Evolutionary conservation across 2,888 invertebrate genomes (phyloP).

Genomic region (Dysmachus trigonus): DNA sequence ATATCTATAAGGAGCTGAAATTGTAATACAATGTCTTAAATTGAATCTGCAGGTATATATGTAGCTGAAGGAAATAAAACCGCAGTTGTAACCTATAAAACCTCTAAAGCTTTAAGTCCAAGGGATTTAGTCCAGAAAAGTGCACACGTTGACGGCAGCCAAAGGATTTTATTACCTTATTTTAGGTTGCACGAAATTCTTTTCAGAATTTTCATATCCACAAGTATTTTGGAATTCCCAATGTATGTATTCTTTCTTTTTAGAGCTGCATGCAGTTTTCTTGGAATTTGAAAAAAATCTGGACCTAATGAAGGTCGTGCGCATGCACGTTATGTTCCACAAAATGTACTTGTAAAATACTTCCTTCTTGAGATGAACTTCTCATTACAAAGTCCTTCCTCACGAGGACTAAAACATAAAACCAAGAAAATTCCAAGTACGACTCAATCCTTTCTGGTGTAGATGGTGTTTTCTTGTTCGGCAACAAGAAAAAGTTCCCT

Average conservation of each 20-base stretch:
- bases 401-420: not conserved
- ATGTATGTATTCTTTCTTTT: not conserved
- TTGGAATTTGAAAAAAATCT: not conserved
- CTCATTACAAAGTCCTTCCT: not conserved
- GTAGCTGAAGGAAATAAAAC: not conserved
- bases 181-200: not conserved
- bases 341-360: not conserved
- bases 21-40: not conserved
- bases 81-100: not conserved
- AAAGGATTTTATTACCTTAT: constrained; percentile 1
- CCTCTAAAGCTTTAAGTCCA: not conserved
- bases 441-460: not conserved
- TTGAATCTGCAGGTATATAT: not conserved
- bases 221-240: not conserved
- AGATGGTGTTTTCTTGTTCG: not conserved
- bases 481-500: not conserved
- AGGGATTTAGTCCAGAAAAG: not conserved
- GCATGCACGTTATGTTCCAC: not conserved
- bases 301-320: not conserved
- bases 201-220: not conserved
- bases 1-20: not conserved
- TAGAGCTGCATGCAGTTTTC: not conserved
- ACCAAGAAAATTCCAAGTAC: not conserved
- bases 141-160: not conserved
- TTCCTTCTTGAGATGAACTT: not conserved